Evolutionary conservation across 2,888 invertebrate genomes (phyloP), one percentile per base, ranked within the genome.

Genomic region (Bugulina stolonifera): DNA sequence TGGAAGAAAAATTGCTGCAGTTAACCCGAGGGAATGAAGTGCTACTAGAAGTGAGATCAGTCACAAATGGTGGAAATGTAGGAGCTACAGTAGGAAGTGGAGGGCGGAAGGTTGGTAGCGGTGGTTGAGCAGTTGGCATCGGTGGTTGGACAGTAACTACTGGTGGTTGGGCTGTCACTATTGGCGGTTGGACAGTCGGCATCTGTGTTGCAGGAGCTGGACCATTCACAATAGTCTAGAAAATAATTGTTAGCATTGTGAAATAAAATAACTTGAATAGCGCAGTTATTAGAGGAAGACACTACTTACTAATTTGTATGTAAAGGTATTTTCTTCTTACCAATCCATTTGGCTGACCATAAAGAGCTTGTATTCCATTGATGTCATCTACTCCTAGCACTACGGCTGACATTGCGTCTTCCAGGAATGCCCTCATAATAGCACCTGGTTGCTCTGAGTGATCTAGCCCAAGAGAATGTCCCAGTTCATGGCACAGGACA

Each of bases 401-500:
- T 3, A 57, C 57, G 5, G n/a, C 14, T 10, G n/a, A 14, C 3
- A 5, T 5, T 18, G 57, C 3, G 27, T 5, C 57, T 10, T 25
- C 23, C 5, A 25, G 5, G 5, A 25, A 5, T 18, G 57, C 57
- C 10, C n/a, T 3, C 57, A 57, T 57, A 5, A 57, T 5, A 27
- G 57, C 57, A 25, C 14, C n/a, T 5, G 27, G n/a, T 5, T 57
- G 14, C 5, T 5, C 23, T 5, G 57, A 25, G 57, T 57, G 57
- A 27, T 57, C 57, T 25, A 57, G 23, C 14, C 57, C 57, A 5
- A 57, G 57, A 25, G 14, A 14, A 23, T 57, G 57, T 14, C 57
- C 57, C 5, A 57, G n/a, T 57, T 57, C 57, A 57, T 57, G 57
- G 57, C 57, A 57, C 3, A 57, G 57, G 3, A 23, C n/a, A 23